Evolutionary conservation across 2,113 vertebrate genomes (phyloP).

Genomic region (Gadus macrocephalus): DNA sequence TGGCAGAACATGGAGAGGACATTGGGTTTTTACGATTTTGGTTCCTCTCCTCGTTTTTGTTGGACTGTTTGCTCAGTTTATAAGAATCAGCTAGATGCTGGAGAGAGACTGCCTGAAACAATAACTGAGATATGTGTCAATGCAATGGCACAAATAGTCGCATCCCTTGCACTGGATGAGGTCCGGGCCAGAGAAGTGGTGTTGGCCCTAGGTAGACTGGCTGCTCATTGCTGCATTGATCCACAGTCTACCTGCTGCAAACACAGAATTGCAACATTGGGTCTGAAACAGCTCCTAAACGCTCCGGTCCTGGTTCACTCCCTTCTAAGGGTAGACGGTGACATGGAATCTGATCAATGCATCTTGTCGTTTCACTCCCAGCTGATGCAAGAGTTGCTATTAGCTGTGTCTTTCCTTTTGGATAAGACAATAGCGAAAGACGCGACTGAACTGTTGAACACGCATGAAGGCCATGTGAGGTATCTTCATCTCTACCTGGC

Average conservation of each 20-base stretch:
- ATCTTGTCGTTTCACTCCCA: slow-evolving; percentile 62
- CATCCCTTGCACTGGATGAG: slow-evolving; percentile 19
- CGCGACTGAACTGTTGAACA: slow-evolving; percentile 35
- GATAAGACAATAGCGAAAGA: slow-evolving; percentile 13
- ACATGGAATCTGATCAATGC: slow-evolving; percentile 16
- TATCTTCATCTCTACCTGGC: slow-evolving; percentile 61
- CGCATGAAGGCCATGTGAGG: slow-evolving; percentile 23
- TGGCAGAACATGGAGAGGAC: slow-evolving; percentile 58
- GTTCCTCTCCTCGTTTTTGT: slow-evolving; percentile 67
- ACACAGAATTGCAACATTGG: slow-evolving; percentile 36
- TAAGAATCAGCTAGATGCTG: slow-evolving; percentile 41
- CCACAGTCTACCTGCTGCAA: slow-evolving; percentile 32
- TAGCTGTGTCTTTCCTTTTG: slow-evolving; percentile 61
- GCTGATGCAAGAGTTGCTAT: slow-evolving; percentile 64
- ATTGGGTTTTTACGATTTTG: slow-evolving; percentile 63
- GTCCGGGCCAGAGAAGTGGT: slow-evolving; percentile 36
- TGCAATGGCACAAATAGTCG: slow-evolving; percentile 50
- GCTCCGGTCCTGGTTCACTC: slow-evolving; percentile 12
- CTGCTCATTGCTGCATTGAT: slow-evolving; percentile 31
- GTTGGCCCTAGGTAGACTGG: slow-evolving; percentile 49
- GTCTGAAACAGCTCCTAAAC: slow-evolving; percentile 33
- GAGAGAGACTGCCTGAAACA: slow-evolving; percentile 56
- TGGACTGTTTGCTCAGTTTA: slow-evolving; percentile 68
- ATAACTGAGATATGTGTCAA: slow-evolving; percentile 62
- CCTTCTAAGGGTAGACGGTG: slow-evolving; percentile 39